Evolutionary conservation across 2,797 vertebrate species (phyloP), one percentile per base, ranked within the genome.

Genomic region (Enteromius anoplus): DNA sequence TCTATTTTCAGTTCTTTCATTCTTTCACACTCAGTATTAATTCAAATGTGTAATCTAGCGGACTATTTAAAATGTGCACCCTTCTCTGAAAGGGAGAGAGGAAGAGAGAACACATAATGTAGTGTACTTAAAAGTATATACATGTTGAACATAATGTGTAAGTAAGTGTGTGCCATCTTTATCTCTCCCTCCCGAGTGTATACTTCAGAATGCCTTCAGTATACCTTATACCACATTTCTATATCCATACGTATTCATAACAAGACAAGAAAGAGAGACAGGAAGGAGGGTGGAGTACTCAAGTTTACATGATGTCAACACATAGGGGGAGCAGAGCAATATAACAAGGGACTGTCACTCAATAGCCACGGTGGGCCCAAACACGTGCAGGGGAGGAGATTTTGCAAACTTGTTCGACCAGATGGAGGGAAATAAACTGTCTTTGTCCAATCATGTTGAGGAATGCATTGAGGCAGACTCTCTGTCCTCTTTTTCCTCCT

Each of bases 401-500:
- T 66, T 78, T 40, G 78, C 62, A 64, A 81, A 58, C 75, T 77
- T 79, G 83, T 85, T 79, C 17, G 49, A 80, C 83, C 72, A 82
- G 81, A 88, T 73, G 40, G 29, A 70, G 15, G 26, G 14, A 66
- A 65, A 66, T 75, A 78, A 66, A 15, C 23, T 10, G 71, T 23
- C 29, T 47, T 12, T 60, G 68, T 65, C 82, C 69, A 14, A 53
- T 94, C 86, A 95, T 81, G 89, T 87, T 2, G 90, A 94, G 42
- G 90, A 92, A 80, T 94, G 89, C 87, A 94, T 85, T 0, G 68
- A 80, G 68, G 89, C 91, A 0, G 84, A 87, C 70, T 95, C 94
- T 64, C 92, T 83, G 76, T 94, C 94, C 1, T 94, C 94, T 69
- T 91, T 83, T 21, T 94, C 94, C 29, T 95, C 94, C 4, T 97